Percentiles rank a stretch among this genome's conserved stretches.
Evolutionary conservation across 2,797 vertebrate species (phyloP).

Genomic region (Sebastes hubbsi): DNA sequence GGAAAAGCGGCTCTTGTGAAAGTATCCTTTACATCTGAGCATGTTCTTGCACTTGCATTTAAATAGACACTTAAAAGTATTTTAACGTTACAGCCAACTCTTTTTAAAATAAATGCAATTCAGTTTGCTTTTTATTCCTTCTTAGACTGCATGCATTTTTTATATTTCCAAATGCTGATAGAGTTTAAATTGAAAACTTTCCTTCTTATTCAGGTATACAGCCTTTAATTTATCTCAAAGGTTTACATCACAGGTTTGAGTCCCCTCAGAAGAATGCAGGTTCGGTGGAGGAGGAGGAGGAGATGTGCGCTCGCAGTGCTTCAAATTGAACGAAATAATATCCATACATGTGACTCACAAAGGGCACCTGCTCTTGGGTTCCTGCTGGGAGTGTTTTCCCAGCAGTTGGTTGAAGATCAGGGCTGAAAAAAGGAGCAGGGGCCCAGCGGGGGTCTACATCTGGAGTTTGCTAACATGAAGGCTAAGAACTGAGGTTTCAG

Average conservation of each 20-base stretch:
- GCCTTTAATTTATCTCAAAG: neutral
- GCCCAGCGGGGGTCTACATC: slow-evolving; percentile 57
- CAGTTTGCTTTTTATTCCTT: neutral
- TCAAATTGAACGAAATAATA: slow-evolving; percentile 58
- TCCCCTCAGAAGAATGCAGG: neutral
- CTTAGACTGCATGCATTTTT: neutral
- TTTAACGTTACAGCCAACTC: neutral
- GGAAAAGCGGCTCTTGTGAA: neutral
- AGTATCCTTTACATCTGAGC: neutral
- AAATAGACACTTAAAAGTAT: neutral
- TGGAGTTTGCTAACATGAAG: slow-evolving; percentile 51
- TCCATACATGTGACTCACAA: slow-evolving; percentile 58
- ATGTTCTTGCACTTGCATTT: neutral
- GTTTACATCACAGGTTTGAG: neutral
- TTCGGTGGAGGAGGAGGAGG: slow-evolving; percentile 9
- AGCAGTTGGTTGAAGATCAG: slow-evolving; percentile 58
- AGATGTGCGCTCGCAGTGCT: slow-evolving; percentile 23
- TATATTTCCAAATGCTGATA: neutral
- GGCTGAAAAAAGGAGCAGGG: slow-evolving; percentile 37
- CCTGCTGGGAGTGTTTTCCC: slow-evolving; percentile 63
- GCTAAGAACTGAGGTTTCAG: slow-evolving; percentile 21
- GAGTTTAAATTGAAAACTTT: neutral
- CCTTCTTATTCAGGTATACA: neutral
- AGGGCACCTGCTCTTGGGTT: slow-evolving; percentile 61
- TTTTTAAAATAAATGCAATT: neutral